phyloP scores from a whole-genome alignment of 2,113 vertebrate species.

The Mormyrus lacerda region DNA sequence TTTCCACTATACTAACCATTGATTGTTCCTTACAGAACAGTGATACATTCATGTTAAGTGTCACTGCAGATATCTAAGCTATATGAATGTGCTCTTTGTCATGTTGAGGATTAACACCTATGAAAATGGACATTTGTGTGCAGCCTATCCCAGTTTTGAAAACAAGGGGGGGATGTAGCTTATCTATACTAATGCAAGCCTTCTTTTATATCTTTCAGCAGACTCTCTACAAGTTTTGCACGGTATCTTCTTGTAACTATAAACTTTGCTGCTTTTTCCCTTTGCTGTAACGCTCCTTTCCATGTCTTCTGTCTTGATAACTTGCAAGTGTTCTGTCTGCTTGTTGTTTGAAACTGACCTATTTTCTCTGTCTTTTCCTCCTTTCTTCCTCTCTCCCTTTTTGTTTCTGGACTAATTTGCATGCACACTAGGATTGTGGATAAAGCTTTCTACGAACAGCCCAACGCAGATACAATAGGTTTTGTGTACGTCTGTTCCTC shows the following conservation, averaged over 20 bases:
- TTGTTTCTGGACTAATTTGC: conserved; percentile 52
- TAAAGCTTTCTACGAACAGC: conserved; percentile 99
- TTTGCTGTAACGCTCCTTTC: conserved; percentile 28
- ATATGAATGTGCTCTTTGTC: not conserved
- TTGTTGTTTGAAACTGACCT: conserved; percentile 63
- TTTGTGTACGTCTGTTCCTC: conserved; percentile 82
- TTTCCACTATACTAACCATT: not conserved
- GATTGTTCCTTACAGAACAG: not conserved
- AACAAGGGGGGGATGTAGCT: conserved; percentile 7
- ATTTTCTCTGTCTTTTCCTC: conserved; percentile 63
- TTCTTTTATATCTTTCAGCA: conserved; percentile 58
- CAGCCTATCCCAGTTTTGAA: not conserved
- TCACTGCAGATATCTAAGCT: not conserved
- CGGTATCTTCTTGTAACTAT: conserved; percentile 53
- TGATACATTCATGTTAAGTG: not conserved
- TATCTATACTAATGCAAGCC: conserved; percentile 38
- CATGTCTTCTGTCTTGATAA: conserved; percentile 35
- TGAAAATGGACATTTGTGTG: not conserved
- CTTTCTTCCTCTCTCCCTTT: conserved; percentile 47
- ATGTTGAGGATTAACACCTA: not conserved
- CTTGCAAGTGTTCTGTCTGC: conserved; percentile 11
- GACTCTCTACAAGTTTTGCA: conserved; percentile 62
- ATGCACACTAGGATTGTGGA: conserved; percentile 86
- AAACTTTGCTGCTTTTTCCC: conserved; percentile 11
- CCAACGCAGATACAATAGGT: conserved; percentile 94